Percentiles rank a stretch among this genome's conserved stretches.
Evolutionary conservation across 1,140 invertebrate species (phyloP).

Genomic region (Drosophila funebris): DNA sequence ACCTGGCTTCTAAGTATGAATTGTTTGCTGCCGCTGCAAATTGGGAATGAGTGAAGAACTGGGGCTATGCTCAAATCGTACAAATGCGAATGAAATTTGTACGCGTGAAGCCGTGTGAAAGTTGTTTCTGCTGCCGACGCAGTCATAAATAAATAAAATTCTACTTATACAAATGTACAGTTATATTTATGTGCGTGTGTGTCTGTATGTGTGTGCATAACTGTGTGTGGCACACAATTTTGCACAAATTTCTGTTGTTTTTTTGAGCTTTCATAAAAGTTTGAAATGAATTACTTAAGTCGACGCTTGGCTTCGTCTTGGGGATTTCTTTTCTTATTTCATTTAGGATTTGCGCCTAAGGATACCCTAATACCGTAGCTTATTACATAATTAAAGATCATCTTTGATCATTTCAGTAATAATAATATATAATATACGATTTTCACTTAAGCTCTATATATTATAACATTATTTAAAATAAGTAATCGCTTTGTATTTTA

Average conservation of each 20-base stretch:
- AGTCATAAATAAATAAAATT: constrained; percentile 77
- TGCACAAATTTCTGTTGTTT: constrained; percentile 7
- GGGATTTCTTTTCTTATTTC: neutral
- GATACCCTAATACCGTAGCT: neutral
- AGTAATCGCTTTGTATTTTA: too few species aligned
- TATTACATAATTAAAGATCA: neutral
- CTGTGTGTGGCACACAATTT: constrained; percentile 45
- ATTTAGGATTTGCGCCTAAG: neutral
- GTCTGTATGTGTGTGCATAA: constrained; percentile 27
- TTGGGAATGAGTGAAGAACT: neutral
- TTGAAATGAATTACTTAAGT: constrained; percentile 71
- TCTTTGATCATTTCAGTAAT: neutral
- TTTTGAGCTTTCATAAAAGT: constrained; percentile 53
- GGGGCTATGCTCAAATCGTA: constrained; percentile 28
- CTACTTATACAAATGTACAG: constrained; percentile 48
- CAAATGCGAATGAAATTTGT: constrained; percentile 50
- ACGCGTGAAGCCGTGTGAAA: constrained; percentile 51
- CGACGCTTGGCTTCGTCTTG: constrained; percentile 28
- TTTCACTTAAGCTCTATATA: neutral
- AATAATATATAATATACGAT: neutral
- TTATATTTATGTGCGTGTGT: constrained; percentile 11
- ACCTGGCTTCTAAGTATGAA: too few species aligned
- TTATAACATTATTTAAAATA: neutral
- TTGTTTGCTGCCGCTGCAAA: neutral
- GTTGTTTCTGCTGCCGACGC: constrained; percentile 39